Base-by-base conservation (phyloP, 2,888 invertebrate genomes). In the Augiades crinisus region DNA sequence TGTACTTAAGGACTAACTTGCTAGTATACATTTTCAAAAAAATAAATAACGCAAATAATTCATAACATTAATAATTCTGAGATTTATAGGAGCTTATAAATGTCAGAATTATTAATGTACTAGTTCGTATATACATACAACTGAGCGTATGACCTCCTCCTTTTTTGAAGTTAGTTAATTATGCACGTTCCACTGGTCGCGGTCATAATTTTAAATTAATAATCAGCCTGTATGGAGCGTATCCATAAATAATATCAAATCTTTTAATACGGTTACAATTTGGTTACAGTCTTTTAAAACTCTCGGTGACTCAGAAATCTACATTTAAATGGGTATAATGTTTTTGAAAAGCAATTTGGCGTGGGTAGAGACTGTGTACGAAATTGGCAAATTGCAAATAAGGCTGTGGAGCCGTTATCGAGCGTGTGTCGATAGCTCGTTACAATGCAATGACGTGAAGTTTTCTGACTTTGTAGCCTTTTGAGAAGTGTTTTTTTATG, bases 331-430 rank as follows among this genome's bases (percentile, higher is more conserved):
- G 50, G 50, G 50, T 27, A 17, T 36, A 43, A 36, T 43, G 34
- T 41, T 41, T 49, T 49, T 16, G 33, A 27, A 50, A 36, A 43
- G 65, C 57, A 62, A 64, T 62, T 70, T 70, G 63, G 70, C 72
- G 75, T 76, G 68, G 78, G 74, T 66, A 66, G 62, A 60, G 56
- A 62, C 64, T 66, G 64, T 69, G 75, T 72, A 70, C 60, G 63
- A 69, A 76, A 75, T 72, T 70, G 65, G 73, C 69, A 64, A 72
- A 69, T 65, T 67, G 40, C 67, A 62, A 75, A 75, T 74, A 78
- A 65, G 79, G 74, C 65, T 61, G 58, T 49, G 61, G 65, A 61
- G 57, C 81, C 78, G 78, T 81, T 78, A 79, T 65, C 59, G 67
- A 69, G 67, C 58, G 60, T 57, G 58, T 58, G 58, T 62, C 55